Evolutionary conservation across 2,797 vertebrate genomes (phyloP).

Genomic region (Enteromius paludinosus): DNA sequence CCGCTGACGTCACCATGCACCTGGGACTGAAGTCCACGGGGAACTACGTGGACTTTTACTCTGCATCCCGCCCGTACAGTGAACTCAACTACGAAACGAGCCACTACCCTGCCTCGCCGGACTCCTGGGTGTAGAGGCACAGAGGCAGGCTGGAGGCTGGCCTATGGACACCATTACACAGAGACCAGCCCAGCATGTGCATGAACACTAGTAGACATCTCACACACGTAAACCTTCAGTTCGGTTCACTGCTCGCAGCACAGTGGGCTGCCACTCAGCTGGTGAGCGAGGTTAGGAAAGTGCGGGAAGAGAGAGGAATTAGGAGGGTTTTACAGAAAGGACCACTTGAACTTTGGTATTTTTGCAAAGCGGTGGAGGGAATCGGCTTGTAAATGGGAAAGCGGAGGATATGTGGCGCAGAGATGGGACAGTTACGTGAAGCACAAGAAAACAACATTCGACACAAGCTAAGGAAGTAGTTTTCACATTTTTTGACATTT

Average conservation of each 20-base stretch:
- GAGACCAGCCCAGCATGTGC: constrained; percentile 94
- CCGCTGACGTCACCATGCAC: constrained; percentile 95
- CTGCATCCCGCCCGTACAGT: constrained; percentile 97
- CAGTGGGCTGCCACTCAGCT: constrained; percentile 38
- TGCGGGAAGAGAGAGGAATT: constrained; percentile 19
- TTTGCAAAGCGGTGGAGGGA: constrained; percentile 59
- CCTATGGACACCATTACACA: constrained; percentile 19
- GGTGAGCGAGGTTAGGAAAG: constrained; percentile 20
- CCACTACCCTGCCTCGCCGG: constrained; percentile 98
- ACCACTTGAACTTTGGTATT: constrained; percentile 64
- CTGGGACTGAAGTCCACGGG: constrained; percentile 99
- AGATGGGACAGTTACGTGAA: constrained; percentile 80
- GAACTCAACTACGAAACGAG: constrained; percentile 99
- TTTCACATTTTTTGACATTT: constrained; percentile 72
- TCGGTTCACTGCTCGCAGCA: constrained; percentile 66
- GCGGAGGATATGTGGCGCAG: constrained; percentile 76
- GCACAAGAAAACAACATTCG: constrained; percentile 87
- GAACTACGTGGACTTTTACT: constrained; percentile 99
- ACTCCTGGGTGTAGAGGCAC: constrained; percentile 95
- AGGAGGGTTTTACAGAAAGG: constrained; percentile 40
- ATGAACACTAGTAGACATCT: constrained; percentile 91
- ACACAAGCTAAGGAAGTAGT: constrained; percentile 84
- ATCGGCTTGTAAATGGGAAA: constrained; percentile 54
- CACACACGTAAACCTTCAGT: constrained; percentile 78
- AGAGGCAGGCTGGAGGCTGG: constrained; percentile 65